These are phyloP conservation scores for Austrolebias charrua DNA, from an alignment of 2,797 vertebrate genomes.

Conservation along the genomic window DNA sequence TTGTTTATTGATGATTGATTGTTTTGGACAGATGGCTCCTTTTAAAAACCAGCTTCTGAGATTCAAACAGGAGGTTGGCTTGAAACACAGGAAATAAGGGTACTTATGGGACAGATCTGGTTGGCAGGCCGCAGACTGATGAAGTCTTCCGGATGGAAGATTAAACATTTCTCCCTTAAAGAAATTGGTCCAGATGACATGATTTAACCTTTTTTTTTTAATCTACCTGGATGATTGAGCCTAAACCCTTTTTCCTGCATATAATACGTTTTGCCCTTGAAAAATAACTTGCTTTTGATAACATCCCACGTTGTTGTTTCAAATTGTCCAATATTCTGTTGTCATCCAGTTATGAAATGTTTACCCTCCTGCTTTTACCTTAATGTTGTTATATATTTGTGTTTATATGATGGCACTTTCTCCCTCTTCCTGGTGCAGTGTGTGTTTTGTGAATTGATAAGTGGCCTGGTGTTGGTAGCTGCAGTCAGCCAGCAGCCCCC, in stretches of 20 bases:
- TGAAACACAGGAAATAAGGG: too few species aligned
- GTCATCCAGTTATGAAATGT: neutral
- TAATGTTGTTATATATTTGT: conserved; percentile 3
- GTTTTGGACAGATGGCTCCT: too few species aligned
- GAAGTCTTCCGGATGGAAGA: too few species aligned
- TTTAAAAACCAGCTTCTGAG: too few species aligned
- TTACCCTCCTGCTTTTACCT: neutral
- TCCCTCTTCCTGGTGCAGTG: conserved; percentile 10
- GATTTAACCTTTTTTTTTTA: too few species aligned
- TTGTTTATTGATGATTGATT: too few species aligned
- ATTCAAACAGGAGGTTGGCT: too few species aligned
- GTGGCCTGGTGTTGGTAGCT: conserved; percentile 27
- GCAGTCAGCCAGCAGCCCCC: conserved; percentile 41
- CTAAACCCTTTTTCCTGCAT: neutral
- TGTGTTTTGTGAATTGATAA: conserved; percentile 35
- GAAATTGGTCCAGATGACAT: too few species aligned
- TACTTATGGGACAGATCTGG: too few species aligned
- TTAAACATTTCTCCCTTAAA: too few species aligned
- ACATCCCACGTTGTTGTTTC: neutral
- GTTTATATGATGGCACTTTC: conserved; percentile 10
- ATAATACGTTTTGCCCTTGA: neutral
- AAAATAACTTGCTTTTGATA: conserved; percentile 5
- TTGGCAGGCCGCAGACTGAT: too few species aligned
- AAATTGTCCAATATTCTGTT: neutral
- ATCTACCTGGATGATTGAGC: too few species aligned